Conservation (phyloP, 2,797 vertebrate genomes). For the Pseudomugil tenellus region DNA sequence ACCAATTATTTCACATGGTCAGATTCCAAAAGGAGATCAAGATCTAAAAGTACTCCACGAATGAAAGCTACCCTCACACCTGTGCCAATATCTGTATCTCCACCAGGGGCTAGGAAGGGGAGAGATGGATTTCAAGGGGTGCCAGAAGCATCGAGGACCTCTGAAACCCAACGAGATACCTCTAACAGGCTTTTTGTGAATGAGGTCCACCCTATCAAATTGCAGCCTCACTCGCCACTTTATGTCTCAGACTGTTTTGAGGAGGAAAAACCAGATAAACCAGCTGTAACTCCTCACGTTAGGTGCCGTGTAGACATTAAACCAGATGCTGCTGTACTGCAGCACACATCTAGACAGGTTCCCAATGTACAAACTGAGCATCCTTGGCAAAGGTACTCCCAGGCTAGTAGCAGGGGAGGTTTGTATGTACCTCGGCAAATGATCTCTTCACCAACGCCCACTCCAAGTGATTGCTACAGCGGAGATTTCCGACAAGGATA, state of each 20-base stretch:
- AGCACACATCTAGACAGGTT: constrained; percentile 85
- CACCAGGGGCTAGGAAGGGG: constrained; percentile 77
- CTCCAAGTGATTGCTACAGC: constrained; percentile 91
- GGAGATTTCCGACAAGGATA: constrained; percentile 86
- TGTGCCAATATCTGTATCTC: constrained; percentile 85
- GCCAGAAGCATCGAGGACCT: constrained; percentile 75
- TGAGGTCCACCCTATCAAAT: constrained; percentile 96
- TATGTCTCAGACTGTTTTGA: constrained; percentile 89
- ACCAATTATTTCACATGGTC: constrained; percentile 75
- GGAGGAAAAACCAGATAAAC: constrained; percentile 74
- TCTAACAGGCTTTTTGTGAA: constrained; percentile 87
- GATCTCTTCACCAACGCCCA: constrained; percentile 88
- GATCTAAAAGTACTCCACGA: constrained; percentile 91
- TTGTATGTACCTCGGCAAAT: constrained; percentile 86
- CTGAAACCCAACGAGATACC: constrained; percentile 80
- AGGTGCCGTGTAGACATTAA: constrained; percentile 95
- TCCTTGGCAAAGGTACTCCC: constrained; percentile 83
- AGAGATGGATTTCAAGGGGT: constrained; percentile 78
- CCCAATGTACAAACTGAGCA: constrained; percentile 73
- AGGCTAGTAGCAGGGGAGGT: constrained; percentile 82
- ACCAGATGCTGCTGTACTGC: constrained; percentile 89
- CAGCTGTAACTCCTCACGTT: constrained; percentile 87
- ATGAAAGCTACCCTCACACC: constrained; percentile 86
- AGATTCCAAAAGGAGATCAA: constrained; percentile 86
- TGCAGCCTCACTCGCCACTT: constrained; percentile 92